phyloP scores from a whole-genome alignment of 2,113 vertebrate species.

The Alligator mississippiensis region DNA sequence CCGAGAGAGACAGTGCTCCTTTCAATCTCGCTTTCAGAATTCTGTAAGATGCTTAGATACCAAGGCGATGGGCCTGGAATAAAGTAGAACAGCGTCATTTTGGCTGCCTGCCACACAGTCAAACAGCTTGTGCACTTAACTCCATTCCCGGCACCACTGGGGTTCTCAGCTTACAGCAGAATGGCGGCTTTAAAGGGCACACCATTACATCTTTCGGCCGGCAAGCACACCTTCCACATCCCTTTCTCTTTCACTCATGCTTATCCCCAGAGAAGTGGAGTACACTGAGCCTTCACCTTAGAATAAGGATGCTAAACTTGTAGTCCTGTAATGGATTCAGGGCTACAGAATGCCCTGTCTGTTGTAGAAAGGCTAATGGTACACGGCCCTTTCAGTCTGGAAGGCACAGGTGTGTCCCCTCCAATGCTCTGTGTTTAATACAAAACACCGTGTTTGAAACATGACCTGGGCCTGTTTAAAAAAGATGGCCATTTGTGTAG shows the following conservation, averaged over 20 bases:
- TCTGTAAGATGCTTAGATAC: background rate
- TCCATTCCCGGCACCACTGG: background rate
- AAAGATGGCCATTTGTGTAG: background rate
- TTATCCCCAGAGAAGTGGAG: background rate
- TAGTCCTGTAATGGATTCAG: accelerated
- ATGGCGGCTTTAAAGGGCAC: accelerated
- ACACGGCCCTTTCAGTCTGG: background rate
- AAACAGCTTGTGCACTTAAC: background rate
- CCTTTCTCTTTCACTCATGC: background rate
- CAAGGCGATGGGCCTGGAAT: background rate
- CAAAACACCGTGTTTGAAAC: background rate
- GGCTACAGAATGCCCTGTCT: accelerated
- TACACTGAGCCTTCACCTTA: background rate
- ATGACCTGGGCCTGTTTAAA: background rate
- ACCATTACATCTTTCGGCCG: background rate
- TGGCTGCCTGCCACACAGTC: background rate
- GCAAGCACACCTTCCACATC: background rate
- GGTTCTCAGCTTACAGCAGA: background rate
- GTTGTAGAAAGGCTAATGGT: background rate
- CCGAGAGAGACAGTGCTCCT: background rate
- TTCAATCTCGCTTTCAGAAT: background rate
- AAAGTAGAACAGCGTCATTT: background rate
- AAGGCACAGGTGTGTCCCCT: background rate
- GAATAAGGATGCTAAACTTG: background rate
- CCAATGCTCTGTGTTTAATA: background rate